A percentile compares a stretch with the other conserved stretches of the same genome.
Conservation (phyloP, 2,888 invertebrate species). For the Spicauda simplicius region DNA sequence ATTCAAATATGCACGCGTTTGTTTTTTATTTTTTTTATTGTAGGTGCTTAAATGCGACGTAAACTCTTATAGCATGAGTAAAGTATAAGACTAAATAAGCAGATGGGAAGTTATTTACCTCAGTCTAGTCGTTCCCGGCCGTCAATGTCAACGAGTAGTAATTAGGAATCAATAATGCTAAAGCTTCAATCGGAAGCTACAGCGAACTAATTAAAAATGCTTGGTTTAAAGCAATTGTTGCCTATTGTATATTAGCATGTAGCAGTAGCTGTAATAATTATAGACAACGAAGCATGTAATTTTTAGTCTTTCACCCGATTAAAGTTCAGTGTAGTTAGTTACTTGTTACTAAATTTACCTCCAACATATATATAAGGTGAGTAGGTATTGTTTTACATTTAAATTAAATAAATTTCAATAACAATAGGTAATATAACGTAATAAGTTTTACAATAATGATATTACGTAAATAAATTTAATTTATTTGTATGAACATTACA, state of each 20-base stretch:
- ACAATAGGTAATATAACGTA: no score
- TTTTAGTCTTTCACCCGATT: neutral
- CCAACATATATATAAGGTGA: no score
- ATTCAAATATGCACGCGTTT: neutral
- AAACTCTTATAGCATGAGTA: neutral
- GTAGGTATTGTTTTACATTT: no score
- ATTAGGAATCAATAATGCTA: neutral
- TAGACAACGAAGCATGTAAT: neutral
- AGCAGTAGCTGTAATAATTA: neutral
- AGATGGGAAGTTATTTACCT: neutral
- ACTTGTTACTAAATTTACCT: no score
- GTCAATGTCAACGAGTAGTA: neutral
- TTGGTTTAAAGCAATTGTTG: neutral
- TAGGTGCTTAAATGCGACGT: neutral
- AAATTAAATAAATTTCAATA: no score
- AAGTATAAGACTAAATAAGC: neutral
- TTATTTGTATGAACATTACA: no score
- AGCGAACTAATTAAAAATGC: neutral
- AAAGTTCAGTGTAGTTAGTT: no score
- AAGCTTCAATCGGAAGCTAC: neutral
- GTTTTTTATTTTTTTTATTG: neutral
- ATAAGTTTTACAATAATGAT: no score
- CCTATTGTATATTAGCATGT: neutral
- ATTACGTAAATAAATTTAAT: no score
- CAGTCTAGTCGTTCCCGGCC: neutral